phyloP scores from a whole-genome alignment of 2,797 vertebrate genomes.

The Pyrocephalus nanus region DNA sequence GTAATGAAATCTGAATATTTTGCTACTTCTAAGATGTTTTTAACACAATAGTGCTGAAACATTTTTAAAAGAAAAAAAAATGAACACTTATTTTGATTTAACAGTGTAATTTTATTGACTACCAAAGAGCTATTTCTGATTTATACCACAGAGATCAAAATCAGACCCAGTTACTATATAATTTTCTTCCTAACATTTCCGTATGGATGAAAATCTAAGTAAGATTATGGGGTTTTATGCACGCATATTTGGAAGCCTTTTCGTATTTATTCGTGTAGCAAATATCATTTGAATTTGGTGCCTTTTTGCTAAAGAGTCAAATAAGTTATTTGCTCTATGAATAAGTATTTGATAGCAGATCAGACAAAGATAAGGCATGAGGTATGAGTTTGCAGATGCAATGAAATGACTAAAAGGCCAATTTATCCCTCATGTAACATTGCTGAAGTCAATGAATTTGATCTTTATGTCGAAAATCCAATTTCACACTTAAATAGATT shows the following conservation, averaged over 20 bases:
- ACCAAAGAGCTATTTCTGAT: conserved; percentile 26
- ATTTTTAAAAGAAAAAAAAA: not conserved
- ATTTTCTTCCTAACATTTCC: conserved; percentile 1
- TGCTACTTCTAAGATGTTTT: not conserved
- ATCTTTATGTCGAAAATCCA: conserved; percentile 66
- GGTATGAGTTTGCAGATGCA: conserved; percentile 41
- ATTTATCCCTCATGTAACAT: conserved; percentile 53
- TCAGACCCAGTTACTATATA: conserved; percentile 12
- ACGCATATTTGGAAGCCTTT: not conserved
- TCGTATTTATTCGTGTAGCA: conserved; percentile 28
- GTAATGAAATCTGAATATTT: conserved; percentile 1
- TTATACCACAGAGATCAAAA: conserved; percentile 52
- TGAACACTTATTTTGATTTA: conserved; percentile 6
- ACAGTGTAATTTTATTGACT: conserved; percentile 30
- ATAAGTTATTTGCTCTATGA: conserved; percentile 50
- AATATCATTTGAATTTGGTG: conserved; percentile 47
- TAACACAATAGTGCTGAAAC: not conserved
- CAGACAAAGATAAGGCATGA: conserved; percentile 27
- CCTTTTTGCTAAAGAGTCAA: conserved; percentile 44
- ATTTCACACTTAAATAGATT: conserved; percentile 70
- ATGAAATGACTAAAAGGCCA: conserved; percentile 57
- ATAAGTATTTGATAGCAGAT: conserved; percentile 57
- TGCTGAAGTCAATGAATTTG: conserved; percentile 52
- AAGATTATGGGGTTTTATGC: conserved; percentile 46
- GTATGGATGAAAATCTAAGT: conserved; percentile 25